Evolutionary conservation across 2,113 vertebrate species (phyloP).

Genomic region (Antechinus stuartii): DNA sequence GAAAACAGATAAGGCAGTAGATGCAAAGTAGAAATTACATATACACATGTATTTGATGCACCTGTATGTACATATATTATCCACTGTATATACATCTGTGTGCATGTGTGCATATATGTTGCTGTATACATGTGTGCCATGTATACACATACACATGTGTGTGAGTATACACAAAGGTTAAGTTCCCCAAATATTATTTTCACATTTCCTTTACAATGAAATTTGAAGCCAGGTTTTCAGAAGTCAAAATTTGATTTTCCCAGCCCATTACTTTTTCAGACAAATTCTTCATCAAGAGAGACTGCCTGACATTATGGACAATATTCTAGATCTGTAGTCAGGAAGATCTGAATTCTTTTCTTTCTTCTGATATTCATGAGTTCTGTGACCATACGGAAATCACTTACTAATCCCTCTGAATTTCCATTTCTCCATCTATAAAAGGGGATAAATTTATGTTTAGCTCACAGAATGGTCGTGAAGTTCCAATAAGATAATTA

Average conservation of each 20-base stretch:
- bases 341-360: background rate
- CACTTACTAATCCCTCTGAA: background rate
- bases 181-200: background rate
- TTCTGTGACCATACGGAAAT: background rate
- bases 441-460: background rate
- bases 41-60: too few relatives aligned
- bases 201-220: background rate
- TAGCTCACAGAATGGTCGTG: background rate
- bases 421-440: background rate
- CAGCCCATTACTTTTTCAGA: background rate
- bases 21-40: background rate
- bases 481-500: background rate
- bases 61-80: too few relatives aligned
- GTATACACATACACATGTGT: too few relatives aligned
- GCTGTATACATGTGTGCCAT: too few relatives aligned
- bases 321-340: background rate
- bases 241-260: background rate
- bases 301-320: background rate
- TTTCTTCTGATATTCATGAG: background rate
- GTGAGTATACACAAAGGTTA: background rate
- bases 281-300: background rate
- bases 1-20: background rate
- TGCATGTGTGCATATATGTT: too few relatives aligned
- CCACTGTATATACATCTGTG: too few relatives aligned
- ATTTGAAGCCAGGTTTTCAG: background rate